Conservation (phyloP, 30 jellyfish, hydroid and myxozoan species). For the Aurelia coerulea region DNA sequence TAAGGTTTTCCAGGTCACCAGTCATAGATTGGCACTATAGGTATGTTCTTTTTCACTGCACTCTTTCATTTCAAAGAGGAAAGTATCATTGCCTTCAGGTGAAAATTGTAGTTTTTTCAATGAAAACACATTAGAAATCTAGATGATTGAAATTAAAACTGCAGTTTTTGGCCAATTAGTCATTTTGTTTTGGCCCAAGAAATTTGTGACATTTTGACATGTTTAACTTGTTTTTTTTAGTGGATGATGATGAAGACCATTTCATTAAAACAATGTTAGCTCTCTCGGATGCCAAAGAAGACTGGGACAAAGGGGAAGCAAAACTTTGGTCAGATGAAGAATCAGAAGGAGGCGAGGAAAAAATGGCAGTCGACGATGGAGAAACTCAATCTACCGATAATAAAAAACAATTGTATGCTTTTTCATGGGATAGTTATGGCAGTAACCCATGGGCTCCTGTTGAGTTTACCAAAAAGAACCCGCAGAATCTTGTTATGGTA, state of each 20-base stretch:
- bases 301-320: constrained; percentile 71
- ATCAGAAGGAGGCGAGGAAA: constrained; percentile 18
- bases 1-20: too few species aligned
- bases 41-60: too few species aligned
- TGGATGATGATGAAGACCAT: constrained; percentile 24
- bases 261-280: constrained; percentile 78
- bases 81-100: too few species aligned
- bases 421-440: constrained; percentile 56
- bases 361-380: not conserved
- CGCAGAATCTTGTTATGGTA: constrained; percentile 11
- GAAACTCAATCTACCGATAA: not conserved
- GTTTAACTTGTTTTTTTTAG: not conserved
- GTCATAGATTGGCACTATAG: too few species aligned
- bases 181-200: too few species aligned
- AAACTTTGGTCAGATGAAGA: constrained; percentile 48
- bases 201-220: not conserved
- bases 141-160: too few species aligned
- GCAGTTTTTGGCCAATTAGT: too few species aligned
- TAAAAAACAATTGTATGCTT: constrained; percentile 26
- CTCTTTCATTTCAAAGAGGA: too few species aligned
- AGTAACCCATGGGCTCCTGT: constrained; percentile 69
- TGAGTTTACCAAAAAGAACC: constrained; percentile 16
- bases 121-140: too few species aligned
- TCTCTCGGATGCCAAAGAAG: constrained; percentile 66
- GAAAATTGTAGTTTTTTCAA: too few species aligned